Conservation (phyloP, 2,113 vertebrate genomes). For the Casuarius casuarius region DNA sequence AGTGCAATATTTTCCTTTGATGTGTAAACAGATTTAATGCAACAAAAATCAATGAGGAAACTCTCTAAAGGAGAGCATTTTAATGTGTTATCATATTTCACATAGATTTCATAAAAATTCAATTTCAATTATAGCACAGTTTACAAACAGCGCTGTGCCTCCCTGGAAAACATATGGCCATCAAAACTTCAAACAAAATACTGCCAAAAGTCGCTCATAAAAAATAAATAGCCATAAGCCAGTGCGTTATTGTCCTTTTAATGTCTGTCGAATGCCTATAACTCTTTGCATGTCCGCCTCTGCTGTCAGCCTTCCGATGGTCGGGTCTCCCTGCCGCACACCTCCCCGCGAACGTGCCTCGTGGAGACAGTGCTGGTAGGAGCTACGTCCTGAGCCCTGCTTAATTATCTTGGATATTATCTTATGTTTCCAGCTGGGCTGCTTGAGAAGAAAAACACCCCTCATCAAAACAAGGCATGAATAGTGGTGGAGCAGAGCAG, state of each 20-base stretch:
- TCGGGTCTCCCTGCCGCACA: not conserved
- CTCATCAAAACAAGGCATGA: no score
- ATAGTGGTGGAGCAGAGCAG: fast-evolving
- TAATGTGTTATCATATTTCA: slow-evolving; percentile 73
- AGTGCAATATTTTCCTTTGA: slow-evolving; percentile 67
- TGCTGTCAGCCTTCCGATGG: slow-evolving; percentile 47
- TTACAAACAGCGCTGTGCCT: slow-evolving; percentile 61
- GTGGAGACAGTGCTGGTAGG: not conserved
- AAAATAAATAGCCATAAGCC: slow-evolving; percentile 72
- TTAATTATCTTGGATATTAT: slow-evolving; percentile 29
- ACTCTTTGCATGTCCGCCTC: not conserved
- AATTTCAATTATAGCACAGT: slow-evolving; percentile 74
- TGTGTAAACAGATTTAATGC: slow-evolving; percentile 72
- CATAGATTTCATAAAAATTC: slow-evolving; percentile 71
- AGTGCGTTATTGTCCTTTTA: slow-evolving; percentile 71
- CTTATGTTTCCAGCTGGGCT: slow-evolving; percentile 22
- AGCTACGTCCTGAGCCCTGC: not conserved
- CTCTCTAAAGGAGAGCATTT: slow-evolving; percentile 67
- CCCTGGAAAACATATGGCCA: slow-evolving; percentile 73
- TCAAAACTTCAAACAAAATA: slow-evolving; percentile 72
- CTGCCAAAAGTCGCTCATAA: slow-evolving; percentile 65
- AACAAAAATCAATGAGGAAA: slow-evolving; percentile 70
- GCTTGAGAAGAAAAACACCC: not conserved
- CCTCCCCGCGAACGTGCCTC: not conserved
- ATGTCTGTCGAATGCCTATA: slow-evolving; percentile 57